A percentile compares a stretch with the other conserved stretches of the same genome.
These are phyloP conservation scores for Archaeoteleia sp. DNA, from an alignment of 2,888 invertebrate genomes.

Conservation along the genomic window DNA sequence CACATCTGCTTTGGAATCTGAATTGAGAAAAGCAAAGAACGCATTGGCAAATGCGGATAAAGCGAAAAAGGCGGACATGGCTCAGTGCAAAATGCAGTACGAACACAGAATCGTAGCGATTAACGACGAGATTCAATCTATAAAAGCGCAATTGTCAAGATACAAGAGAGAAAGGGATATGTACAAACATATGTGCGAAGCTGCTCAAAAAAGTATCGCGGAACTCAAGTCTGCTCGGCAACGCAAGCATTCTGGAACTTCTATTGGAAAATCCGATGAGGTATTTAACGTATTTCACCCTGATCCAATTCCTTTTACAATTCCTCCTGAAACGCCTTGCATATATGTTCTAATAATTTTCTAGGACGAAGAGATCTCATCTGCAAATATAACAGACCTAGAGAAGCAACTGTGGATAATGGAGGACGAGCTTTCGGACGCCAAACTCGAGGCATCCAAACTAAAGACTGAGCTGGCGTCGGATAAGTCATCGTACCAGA, in stretches of 20 bases:
- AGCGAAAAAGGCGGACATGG: slow-evolving; percentile 85
- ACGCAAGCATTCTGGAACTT: slow-evolving; percentile 73
- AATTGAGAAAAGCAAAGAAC: slow-evolving; percentile 82
- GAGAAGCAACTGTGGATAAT: slow-evolving; percentile 90
- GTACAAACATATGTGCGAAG: slow-evolving; percentile 92
- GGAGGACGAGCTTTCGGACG: slow-evolving; percentile 92
- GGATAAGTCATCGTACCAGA: slow-evolving; percentile 89
- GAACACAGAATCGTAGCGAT: slow-evolving; percentile 89
- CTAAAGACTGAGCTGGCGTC: slow-evolving; percentile 93
- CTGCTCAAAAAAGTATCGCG: slow-evolving; percentile 88
- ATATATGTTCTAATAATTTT: slow-evolving; percentile 50
- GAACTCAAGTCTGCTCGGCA: slow-evolving; percentile 80
- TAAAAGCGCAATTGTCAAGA: slow-evolving; percentile 84
- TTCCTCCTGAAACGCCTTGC: too few species aligned
- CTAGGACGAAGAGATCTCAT: slow-evolving; percentile 82
- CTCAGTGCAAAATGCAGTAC: slow-evolving; percentile 87
- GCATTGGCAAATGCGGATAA: slow-evolving; percentile 82
- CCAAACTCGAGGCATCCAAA: slow-evolving; percentile 87
- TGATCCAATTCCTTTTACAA: too few species aligned
- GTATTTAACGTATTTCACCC: too few species aligned
- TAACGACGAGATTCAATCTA: slow-evolving; percentile 87
- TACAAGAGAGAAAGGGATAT: slow-evolving; percentile 92
- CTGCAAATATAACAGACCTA: slow-evolving; percentile 81
- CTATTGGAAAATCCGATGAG: slow-evolving; percentile 85
- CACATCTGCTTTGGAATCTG: slow-evolving; percentile 84